Evolutionary conservation across 2,113 vertebrate species (phyloP).

Genomic region (Bubo scandiacus): DNA sequence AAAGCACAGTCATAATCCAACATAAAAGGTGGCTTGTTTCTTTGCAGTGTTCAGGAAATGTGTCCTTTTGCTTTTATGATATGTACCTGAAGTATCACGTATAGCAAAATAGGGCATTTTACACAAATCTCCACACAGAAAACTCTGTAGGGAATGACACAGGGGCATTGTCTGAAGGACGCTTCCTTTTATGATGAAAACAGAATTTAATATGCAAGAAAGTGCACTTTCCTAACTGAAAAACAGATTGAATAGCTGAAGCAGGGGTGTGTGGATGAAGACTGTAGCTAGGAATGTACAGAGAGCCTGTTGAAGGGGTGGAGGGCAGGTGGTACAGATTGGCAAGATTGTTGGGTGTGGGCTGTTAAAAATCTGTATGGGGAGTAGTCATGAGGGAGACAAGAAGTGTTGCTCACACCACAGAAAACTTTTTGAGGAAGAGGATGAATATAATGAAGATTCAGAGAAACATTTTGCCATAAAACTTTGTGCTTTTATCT

Average conservation of each 20-base stretch:
- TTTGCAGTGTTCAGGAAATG: neutral
- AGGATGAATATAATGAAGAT: neutral
- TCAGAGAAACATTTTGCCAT: neutral
- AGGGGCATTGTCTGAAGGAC: neutral
- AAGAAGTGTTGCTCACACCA: neutral
- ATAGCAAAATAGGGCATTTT: neutral
- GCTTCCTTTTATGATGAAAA: slow-evolving; percentile 1
- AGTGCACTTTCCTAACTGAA: slow-evolving; percentile 17
- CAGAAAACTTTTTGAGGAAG: slow-evolving; percentile 30
- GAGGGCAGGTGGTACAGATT: slow-evolving; percentile 65
- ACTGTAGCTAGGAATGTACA: slow-evolving; percentile 42
- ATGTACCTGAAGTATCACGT: neutral
- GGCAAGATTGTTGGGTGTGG: slow-evolving; percentile 43
- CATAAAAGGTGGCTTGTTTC: neutral
- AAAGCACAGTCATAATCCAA: neutral
- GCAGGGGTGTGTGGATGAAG: slow-evolving; percentile 52
- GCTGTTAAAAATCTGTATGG: slow-evolving; percentile 46
- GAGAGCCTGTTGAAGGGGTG: slow-evolving; percentile 67
- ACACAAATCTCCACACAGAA: neutral
- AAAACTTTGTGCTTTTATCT: neutral
- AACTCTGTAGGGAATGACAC: neutral
- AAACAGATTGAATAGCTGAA: slow-evolving; percentile 58
- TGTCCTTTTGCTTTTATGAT: neutral
- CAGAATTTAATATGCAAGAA: slow-evolving; percentile 18
- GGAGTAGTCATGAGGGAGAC: slow-evolving; percentile 22